Base-by-base conservation (phyloP, 2,888 invertebrate genomes). In the Argyresthia albistria region DNA sequence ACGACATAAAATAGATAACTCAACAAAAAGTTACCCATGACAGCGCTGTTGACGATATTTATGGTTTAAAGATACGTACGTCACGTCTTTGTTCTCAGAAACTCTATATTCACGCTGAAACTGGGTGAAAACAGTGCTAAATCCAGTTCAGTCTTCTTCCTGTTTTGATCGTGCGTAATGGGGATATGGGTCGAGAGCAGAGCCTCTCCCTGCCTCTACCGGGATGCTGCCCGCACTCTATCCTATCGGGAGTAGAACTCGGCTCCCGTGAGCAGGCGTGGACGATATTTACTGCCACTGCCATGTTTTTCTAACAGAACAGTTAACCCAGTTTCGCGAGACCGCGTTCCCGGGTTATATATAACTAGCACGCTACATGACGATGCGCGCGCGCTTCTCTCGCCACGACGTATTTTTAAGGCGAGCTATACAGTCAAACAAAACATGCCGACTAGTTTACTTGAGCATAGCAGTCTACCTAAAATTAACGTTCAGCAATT, bases 321-420 rank as follows among this genome's bases (percentile, higher is more conserved):
- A 83, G 83, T 81, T 86, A 84, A 86, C 86, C 86, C 73, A 86
- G 73, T 74, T 86, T 73, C 71, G 53, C 43, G 43, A 45, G 54
- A 25, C 52, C 50, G 50, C 37, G 50, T 52, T 54, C 51, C 54
- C 12, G 52, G 47, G 35, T 43, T 50, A 37, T 37, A 42, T 50
- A 50, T 50, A 50, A 42, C 42, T 11, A 50, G 35, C 46, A 11
- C 1, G 46, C 25, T 3, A n/a, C 35, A 46, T 46, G 46, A 46
- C 46, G 25, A 16, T 16, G 35, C 35, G 45, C 45, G 15, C 45
- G 10, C n/a, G 46, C 35, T 4, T 35, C 8, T 46, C n/a, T 9
- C 46, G 35, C n/a, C 46, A 35, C 15, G 3, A 10, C 35, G 10
- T 45, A 15, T 14, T 15, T 15, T 16, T n/a, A 46, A 9, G 25